Conservation (phyloP, 2,113 vertebrate species). For the Rousettus leschenaultii region DNA sequence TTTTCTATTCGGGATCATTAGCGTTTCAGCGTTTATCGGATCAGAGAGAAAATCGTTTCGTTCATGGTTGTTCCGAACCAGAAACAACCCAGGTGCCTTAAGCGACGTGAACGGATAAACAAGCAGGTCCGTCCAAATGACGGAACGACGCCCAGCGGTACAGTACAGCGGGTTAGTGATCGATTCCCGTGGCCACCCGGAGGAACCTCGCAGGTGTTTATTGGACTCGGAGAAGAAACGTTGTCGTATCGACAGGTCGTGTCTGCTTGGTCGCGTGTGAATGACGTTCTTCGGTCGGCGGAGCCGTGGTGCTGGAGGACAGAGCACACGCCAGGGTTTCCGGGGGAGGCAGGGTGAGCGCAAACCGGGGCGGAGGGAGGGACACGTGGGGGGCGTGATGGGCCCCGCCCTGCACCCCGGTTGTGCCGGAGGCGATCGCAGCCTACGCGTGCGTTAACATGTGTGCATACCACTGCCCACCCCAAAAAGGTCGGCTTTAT, state of each 20-base stretch:
- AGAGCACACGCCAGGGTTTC: fast-evolving
- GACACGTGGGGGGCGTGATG: background rate
- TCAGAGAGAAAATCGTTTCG: background rate
- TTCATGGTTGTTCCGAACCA: background rate
- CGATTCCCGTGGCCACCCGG: background rate
- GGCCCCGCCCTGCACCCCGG: background rate
- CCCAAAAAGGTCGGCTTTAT: background rate
- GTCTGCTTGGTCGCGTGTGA: background rate
- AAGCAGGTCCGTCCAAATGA: fast-evolving
- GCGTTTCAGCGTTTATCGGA: background rate
- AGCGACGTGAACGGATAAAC: background rate
- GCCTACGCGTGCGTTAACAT: background rate
- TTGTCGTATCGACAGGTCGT: background rate
- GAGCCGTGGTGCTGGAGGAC: background rate
- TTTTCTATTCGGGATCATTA: background rate
- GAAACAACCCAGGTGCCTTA: background rate
- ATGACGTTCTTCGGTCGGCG: background rate
- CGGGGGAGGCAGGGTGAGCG: background rate
- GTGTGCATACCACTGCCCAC: background rate
- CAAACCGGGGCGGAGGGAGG: background rate
- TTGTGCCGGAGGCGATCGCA: background rate
- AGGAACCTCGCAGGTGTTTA: background rate
- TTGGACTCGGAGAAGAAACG: background rate
- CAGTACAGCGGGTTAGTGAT: background rate
- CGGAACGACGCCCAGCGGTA: background rate